Evolutionary conservation across 2,797 vertebrate genomes (phyloP).

Genomic region (Semotilus atromaculatus): DNA sequence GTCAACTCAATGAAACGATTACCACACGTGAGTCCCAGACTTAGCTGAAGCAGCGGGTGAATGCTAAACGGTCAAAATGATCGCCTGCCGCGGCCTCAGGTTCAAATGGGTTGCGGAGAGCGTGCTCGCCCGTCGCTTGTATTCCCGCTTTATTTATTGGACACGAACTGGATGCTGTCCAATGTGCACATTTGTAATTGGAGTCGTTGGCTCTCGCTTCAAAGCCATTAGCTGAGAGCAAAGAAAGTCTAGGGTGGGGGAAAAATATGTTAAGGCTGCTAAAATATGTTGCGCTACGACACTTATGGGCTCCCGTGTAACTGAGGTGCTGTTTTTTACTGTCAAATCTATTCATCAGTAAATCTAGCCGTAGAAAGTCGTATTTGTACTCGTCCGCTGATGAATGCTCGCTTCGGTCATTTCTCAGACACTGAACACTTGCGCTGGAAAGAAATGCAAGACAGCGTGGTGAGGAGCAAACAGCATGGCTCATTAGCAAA

Average conservation of each 20-base stretch:
- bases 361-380: slow-evolving; percentile 59
- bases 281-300: slow-evolving; percentile 61
- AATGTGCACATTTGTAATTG: slow-evolving; percentile 61
- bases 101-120: slow-evolving; percentile 15
- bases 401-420: slow-evolving; percentile 53
- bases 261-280: slow-evolving; percentile 46
- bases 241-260: slow-evolving; percentile 34
- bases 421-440: slow-evolving; percentile 56
- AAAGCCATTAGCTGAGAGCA: slow-evolving; percentile 60
- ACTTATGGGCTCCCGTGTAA: slow-evolving; percentile 61
- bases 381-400: slow-evolving; percentile 56
- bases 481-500: slow-evolving; percentile 59
- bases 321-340: slow-evolving; percentile 60
- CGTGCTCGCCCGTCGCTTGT: slow-evolving; percentile 34
- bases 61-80: slow-evolving; percentile 20
- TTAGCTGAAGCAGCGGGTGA: slow-evolving; percentile 21
- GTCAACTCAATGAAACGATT: slow-evolving; percentile 46
- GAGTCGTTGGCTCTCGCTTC: slow-evolving; percentile 49
- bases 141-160: slow-evolving; percentile 58
- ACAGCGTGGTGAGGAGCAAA: slow-evolving; percentile 49
- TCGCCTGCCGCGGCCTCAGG: slow-evolving; percentile 31
- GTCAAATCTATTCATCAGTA: slow-evolving; percentile 61
- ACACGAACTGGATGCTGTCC: slow-evolving; percentile 57
- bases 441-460: slow-evolving; percentile 58
- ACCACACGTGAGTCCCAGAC: slow-evolving; percentile 17